phyloP scores from a whole-genome alignment of 2,888 invertebrate species.

The Dicycla oo region DNA sequence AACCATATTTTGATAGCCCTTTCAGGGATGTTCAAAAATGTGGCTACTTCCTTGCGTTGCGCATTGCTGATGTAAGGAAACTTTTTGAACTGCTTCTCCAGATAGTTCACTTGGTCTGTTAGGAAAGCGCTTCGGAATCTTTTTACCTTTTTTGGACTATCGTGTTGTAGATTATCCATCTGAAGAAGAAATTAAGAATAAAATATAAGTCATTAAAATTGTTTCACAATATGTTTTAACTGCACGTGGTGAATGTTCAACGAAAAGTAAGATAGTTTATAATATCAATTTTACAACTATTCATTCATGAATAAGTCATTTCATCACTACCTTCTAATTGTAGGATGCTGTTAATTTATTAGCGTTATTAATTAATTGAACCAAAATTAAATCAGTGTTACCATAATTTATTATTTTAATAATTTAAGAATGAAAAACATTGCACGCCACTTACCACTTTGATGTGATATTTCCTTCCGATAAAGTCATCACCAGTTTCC shows the following conservation, averaged over 20 bases:
- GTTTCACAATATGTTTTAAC: slow-evolving; percentile 24
- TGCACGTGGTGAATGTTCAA: neutral
- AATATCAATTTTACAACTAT: neutral
- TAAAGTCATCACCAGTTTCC: slow-evolving; percentile 38
- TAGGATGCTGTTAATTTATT: neutral
- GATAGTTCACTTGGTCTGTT: slow-evolving; percentile 92
- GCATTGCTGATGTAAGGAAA: slow-evolving; percentile 93
- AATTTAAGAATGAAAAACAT: neutral
- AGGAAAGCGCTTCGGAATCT: slow-evolving; percentile 92
- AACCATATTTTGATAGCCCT: slow-evolving; percentile 96
- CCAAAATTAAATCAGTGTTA: neutral
- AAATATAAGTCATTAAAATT: neutral
- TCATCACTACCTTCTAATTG: neutral
- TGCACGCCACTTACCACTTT: slow-evolving; percentile 38
- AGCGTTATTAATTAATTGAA: neutral
- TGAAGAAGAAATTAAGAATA: slow-evolving; percentile 51
- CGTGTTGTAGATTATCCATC: slow-evolving; percentile 56
- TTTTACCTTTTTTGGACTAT: slow-evolving; percentile 70
- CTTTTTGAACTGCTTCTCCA: slow-evolving; percentile 93
- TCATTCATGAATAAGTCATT: neutral
- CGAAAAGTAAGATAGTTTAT: neutral
- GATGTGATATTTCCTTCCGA: slow-evolving; percentile 21
- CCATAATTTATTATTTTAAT: neutral
- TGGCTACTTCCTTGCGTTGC: slow-evolving; percentile 92
- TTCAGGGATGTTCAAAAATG: slow-evolving; percentile 91